Evolutionary conservation across 53 echinoderm and acorn worm genomes (phyloP).

Genomic region (Pentamera pediparva): DNA sequence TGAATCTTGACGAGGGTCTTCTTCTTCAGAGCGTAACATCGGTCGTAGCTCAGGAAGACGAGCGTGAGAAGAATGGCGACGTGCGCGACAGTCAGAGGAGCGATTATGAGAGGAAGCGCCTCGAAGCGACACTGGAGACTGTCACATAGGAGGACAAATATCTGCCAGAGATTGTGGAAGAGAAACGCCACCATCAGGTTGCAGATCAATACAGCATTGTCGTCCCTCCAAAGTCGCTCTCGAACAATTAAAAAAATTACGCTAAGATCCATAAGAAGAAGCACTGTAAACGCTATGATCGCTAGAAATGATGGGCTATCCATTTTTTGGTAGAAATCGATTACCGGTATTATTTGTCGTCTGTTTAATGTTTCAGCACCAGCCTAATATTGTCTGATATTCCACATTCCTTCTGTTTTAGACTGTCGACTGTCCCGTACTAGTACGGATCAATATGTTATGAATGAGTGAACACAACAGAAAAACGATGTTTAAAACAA

Average conservation of each 20-base stretch:
- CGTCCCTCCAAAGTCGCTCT: constrained; percentile 25
- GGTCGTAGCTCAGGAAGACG: not conserved
- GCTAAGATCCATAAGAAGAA: too few species aligned
- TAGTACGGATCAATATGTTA: too few species aligned
- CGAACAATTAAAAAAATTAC: not conserved
- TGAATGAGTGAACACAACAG: too few species aligned
- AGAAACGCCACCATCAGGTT: constrained; percentile 1
- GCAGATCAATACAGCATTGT: not conserved
- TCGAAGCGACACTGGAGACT: not conserved
- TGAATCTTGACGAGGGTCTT: constrained; percentile 17
- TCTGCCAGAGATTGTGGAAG: not conserved
- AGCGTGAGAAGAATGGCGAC: not conserved
- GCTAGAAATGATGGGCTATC: too few species aligned
- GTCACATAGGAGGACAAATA: not conserved
- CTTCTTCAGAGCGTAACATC: not conserved
- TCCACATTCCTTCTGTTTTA: too few species aligned
- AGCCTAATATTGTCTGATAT: too few species aligned
- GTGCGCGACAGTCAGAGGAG: not conserved
- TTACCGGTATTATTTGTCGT: too few species aligned
- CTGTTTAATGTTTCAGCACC: too few species aligned
- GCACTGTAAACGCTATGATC: too few species aligned
- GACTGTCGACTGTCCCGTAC: too few species aligned
- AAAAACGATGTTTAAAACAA: too few species aligned
- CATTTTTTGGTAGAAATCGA: too few species aligned
- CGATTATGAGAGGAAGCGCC: not conserved